Percentiles rank a stretch among this genome's conserved stretches.
These are phyloP conservation scores for Mystacornis crossleyi DNA, from an alignment of 2,113 vertebrate genomes.

Conservation along the genomic window DNA sequence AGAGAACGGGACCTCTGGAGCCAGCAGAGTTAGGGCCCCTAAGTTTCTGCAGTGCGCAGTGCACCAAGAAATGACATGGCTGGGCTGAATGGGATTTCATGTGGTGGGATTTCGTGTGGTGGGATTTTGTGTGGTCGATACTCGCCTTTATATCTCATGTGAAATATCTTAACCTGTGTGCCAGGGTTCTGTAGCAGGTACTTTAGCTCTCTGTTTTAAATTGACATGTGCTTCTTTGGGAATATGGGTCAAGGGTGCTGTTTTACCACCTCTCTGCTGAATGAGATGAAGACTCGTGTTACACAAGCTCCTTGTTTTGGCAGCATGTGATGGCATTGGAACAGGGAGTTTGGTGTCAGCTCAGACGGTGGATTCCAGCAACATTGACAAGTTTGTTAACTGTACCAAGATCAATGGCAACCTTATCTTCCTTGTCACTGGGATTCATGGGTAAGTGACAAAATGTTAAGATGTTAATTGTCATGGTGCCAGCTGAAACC, in stretches of 20 bases:
- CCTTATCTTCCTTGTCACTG: conserved; percentile 96
- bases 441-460: conserved; percentile 92
- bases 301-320: conserved; percentile 28
- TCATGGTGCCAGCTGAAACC: background rate
- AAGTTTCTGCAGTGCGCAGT: background rate
- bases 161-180: background rate
- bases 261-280: background rate
- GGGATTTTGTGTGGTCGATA: background rate
- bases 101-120: background rate
- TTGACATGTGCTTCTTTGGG: accelerated
- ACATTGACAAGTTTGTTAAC: conserved; percentile 96
- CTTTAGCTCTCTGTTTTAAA: background rate
- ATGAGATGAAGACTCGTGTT: background rate
- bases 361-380: conserved; percentile 96
- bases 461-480: background rate
- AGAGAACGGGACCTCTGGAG: background rate
- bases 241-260: background rate
- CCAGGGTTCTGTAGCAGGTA: background rate
- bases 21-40: background rate
- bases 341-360: conserved; percentile 90
- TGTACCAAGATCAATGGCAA: conserved; percentile 99
- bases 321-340: conserved; percentile 96
- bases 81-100: background rate
- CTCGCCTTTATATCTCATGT: background rate
- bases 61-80: background rate